phyloP scores from a whole-genome alignment of 2,113 vertebrate species.

The Suncus etruscus region DNA sequence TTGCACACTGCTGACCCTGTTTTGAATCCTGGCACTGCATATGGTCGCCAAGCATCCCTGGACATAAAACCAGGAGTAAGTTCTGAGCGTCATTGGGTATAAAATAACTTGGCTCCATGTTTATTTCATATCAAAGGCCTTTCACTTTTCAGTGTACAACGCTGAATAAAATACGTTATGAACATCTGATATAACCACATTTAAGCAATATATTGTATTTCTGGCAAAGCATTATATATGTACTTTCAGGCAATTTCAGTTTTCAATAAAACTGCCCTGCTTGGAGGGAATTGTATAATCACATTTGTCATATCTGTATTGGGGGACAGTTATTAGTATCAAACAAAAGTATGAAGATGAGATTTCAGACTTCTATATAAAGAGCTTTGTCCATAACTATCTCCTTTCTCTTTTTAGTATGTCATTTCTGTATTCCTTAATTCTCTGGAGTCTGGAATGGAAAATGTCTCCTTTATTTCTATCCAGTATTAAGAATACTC shows the following conservation, averaged over 20 bases:
- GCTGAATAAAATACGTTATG: conserved; percentile 1
- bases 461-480: not conserved
- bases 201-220: not conserved
- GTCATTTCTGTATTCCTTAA: conserved; percentile 25
- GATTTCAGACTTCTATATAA: not conserved
- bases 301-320: not conserved
- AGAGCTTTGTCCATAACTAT: not conserved
- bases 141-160: not conserved
- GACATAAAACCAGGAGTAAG: too few relatives aligned
- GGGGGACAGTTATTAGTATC: conserved; percentile 6
- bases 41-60: too few relatives aligned
- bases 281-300: conserved; percentile 11
- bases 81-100: too few relatives aligned
- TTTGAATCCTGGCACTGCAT: too few relatives aligned
- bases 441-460: not conserved
- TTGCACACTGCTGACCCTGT: too few relatives aligned
- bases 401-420: not conserved
- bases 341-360: conserved; percentile 42
- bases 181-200: not conserved
- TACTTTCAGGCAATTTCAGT: conserved; percentile 47
- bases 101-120: not conserved
- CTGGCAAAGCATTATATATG: not conserved
- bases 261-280: conserved; percentile 54
- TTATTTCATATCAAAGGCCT: conserved; percentile 21
- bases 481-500: conserved; percentile 4